Percentiles rank a stretch among this genome's conserved stretches.
These are phyloP conservation scores for Agrochola lota DNA, from an alignment of 2,888 invertebrate species.

Conservation along the genomic window DNA sequence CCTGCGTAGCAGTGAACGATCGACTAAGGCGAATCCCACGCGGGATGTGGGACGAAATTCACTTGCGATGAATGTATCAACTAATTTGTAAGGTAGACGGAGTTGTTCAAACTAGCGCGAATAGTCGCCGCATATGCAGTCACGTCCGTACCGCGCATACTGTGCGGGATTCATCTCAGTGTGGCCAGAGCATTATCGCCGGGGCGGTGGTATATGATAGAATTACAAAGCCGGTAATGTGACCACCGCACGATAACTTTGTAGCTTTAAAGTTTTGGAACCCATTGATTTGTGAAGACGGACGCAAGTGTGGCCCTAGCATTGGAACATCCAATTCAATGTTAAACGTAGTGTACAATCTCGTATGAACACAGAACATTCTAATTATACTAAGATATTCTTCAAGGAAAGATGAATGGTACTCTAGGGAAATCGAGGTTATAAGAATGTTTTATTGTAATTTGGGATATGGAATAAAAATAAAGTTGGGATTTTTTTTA, in stretches of 20 bases:
- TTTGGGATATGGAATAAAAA: conserved; percentile 18
- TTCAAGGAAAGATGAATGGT: conserved; percentile 22
- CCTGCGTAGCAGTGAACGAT: not conserved
- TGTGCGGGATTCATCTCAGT: not conserved
- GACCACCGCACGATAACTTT: not conserved
- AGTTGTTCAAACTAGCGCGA: too few relatives aligned
- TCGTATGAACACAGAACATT: conserved; percentile 11
- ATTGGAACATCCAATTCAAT: conserved; percentile 14
- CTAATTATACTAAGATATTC: conserved; percentile 37
- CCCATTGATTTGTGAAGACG: not conserved
- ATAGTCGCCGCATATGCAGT: not conserved
- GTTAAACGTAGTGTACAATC: conserved; percentile 27
- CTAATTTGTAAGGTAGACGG: not conserved
- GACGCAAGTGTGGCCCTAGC: not conserved
- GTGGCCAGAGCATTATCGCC: not conserved
- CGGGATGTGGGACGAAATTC: not conserved
- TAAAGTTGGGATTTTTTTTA: not conserved
- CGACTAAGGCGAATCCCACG: not conserved
- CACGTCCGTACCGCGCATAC: too few relatives aligned
- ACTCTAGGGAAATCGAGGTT: conserved; percentile 40
- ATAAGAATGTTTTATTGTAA: not conserved
- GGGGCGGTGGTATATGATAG: not conserved
- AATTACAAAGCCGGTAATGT: not conserved
- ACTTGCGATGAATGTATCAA: not conserved
- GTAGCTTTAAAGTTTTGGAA: not conserved